phyloP scores from a whole-genome alignment of 92 coral and sea anemone genomes.

The Zoanthus solanderi region DNA sequence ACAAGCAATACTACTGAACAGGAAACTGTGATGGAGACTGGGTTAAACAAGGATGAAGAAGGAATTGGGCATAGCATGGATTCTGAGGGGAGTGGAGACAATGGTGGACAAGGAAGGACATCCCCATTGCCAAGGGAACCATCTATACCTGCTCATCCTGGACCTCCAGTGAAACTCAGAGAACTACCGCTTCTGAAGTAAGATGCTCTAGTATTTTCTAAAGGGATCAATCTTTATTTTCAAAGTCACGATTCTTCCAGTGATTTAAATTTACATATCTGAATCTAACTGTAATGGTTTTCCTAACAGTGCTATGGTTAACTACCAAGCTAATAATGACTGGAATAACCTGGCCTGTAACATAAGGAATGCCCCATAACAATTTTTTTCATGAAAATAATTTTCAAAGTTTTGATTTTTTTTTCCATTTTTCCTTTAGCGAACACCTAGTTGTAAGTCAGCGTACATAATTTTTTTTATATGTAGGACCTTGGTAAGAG shows the following conservation, averaged over 20 bases:
- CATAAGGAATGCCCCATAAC: neutral
- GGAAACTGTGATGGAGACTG: constrained; percentile 67
- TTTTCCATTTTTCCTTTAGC: too few relatives aligned
- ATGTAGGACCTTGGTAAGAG: too few relatives aligned
- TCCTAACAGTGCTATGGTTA: too few relatives aligned
- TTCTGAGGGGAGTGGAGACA: constrained; percentile 67
- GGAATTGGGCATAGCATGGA: constrained; percentile 66
- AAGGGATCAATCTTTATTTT: neutral
- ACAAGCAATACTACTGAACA: constrained; percentile 55
- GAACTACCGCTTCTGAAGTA: constrained; percentile 93
- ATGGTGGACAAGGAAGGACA: constrained; percentile 65
- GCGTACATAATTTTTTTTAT: too few relatives aligned
- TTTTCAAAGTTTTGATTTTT: neutral
- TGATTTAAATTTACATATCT: too few relatives aligned
- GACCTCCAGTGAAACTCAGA: constrained; percentile 91
- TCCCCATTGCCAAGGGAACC: constrained; percentile 74
- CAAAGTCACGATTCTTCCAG: too few relatives aligned
- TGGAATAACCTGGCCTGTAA: too few relatives aligned
- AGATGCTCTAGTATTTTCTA: neutral
- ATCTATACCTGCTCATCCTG: constrained; percentile 92
- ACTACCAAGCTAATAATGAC: too few relatives aligned
- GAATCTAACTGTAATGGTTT: too few relatives aligned
- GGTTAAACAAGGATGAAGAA: constrained; percentile 65
- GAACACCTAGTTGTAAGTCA: too few relatives aligned
- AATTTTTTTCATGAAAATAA: too few relatives aligned